phyloP scores from a whole-genome alignment of 2,797 vertebrate species.

The Chelon labrosus region DNA sequence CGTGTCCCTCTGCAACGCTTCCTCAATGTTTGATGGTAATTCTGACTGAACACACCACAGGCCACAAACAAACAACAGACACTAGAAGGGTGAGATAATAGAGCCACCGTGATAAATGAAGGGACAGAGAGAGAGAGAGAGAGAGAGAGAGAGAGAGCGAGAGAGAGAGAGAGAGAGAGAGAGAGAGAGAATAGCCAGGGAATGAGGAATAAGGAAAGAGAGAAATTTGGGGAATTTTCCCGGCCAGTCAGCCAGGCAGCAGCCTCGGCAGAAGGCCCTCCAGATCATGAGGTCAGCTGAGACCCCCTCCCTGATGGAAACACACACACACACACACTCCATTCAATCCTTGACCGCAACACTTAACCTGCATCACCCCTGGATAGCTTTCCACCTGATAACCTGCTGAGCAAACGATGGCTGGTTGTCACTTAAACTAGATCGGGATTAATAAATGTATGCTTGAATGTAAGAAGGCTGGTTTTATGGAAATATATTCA shows the following conservation, averaged over 20 bases:
- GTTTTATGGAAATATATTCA: not conserved
- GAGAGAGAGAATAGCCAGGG: not conserved
- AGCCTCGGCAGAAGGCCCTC: conserved; percentile 46
- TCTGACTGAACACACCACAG: conserved; percentile 69
- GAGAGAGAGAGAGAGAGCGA: not conserved
- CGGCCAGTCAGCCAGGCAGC: conserved; percentile 58
- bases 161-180: not conserved
- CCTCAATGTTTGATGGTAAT: conserved; percentile 68
- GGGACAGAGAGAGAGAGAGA: not conserved
- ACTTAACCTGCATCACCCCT: conserved; percentile 50
- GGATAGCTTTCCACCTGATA: conserved; percentile 18
- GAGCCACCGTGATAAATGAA: conserved; percentile 25
- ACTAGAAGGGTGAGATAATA: conserved; percentile 33
- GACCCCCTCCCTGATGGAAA: conserved; percentile 40
- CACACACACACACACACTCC: conserved; percentile 5
- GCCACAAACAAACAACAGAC: conserved; percentile 54
- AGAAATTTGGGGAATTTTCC: conserved; percentile 7
- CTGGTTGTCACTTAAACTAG: conserved; percentile 1
- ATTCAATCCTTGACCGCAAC: conserved; percentile 33
- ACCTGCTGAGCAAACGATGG: conserved; percentile 24
- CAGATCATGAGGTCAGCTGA: conserved; percentile 44
- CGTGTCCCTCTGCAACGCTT: conserved; percentile 49
- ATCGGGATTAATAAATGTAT: conserved; percentile 9
- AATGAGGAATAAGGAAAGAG: not conserved
- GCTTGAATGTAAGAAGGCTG: not conserved